phyloP scores from a whole-genome alignment of 2,113 vertebrate species.

The Thalassoma bifasciatum region DNA sequence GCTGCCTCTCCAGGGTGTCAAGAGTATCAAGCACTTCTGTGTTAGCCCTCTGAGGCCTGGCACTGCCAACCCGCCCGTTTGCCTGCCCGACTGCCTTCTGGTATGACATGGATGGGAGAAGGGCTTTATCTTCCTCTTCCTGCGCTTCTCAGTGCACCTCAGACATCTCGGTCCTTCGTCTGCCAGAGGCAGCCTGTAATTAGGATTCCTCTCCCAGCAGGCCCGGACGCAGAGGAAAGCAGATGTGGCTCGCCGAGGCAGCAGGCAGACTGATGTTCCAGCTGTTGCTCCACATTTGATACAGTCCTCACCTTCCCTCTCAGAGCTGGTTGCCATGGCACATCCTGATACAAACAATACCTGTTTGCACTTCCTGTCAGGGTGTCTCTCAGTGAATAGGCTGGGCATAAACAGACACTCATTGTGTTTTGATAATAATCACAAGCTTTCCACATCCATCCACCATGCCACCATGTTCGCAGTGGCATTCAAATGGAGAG shows the following conservation, averaged over 20 bases:
- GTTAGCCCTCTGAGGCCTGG: slow-evolving; percentile 23
- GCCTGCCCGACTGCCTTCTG: neutral
- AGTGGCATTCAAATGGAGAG: slow-evolving; percentile 27
- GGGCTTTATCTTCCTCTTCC: slow-evolving; percentile 63
- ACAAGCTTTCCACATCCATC: slow-evolving; percentile 5
- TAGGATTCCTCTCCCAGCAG: slow-evolving; percentile 82
- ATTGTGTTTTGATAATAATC: slow-evolving; percentile 24
- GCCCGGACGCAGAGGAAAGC: slow-evolving; percentile 75
- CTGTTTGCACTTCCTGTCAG: slow-evolving; percentile 34
- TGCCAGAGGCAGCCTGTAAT: slow-evolving; percentile 80
- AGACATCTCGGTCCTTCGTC: slow-evolving; percentile 78
- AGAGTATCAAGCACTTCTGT: slow-evolving; percentile 29
- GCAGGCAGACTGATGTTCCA: slow-evolving; percentile 76
- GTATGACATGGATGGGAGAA: slow-evolving; percentile 26
- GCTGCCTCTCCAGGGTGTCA: slow-evolving; percentile 29
- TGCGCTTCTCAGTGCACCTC: slow-evolving; percentile 63
- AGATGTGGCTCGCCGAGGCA: slow-evolving; percentile 81
- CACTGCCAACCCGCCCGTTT: slow-evolving; percentile 10
- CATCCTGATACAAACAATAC: slow-evolving; percentile 71
- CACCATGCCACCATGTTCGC: slow-evolving; percentile 11
- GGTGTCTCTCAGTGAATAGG: slow-evolving; percentile 15
- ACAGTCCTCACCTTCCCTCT: slow-evolving; percentile 60
- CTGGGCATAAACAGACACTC: neutral
- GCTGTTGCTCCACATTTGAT: slow-evolving; percentile 75
- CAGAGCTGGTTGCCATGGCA: slow-evolving; percentile 72